A percentile compares a stretch with the other conserved stretches of the same genome.
Evolutionary conservation across 2,797 vertebrate species (phyloP).

Genomic region (Pseudopleuronectes americanus): DNA sequence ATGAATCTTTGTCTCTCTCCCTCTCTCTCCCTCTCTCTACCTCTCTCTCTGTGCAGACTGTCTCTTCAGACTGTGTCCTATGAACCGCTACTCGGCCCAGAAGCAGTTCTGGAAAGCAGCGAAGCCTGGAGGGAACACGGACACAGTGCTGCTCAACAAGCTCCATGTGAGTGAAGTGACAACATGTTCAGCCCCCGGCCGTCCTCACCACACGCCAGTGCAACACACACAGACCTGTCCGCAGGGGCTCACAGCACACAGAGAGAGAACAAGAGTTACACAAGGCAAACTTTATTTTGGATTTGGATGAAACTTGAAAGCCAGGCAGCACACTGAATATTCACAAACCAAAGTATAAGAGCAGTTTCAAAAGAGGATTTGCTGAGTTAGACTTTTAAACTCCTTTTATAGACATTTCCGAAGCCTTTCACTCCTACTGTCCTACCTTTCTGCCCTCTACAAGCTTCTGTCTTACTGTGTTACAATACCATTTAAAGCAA

Average conservation of each 20-base stretch:
- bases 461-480: conserved; percentile 39
- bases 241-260: neutral
- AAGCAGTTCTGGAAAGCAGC: conserved; percentile 99
- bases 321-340: neutral
- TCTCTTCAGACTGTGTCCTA: conserved; percentile 97
- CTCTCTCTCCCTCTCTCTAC: neutral
- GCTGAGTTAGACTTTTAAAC: conserved; percentile 18
- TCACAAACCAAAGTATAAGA: conserved; percentile 6
- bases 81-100: conserved; percentile 99
- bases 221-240: conserved; percentile 21
- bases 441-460: conserved; percentile 58
- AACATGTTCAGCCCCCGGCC: conserved; percentile 8
- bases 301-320: neutral
- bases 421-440: conserved; percentile 46
- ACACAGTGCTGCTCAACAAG: conserved; percentile 95
- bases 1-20: neutral
- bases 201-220: conserved; percentile 5
- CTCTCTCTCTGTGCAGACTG: conserved; percentile 85
- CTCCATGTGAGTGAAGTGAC: conserved; percentile 88
- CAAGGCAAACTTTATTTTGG: neutral
- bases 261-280: neutral
- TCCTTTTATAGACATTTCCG: conserved; percentile 73
- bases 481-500: conserved; percentile 77
- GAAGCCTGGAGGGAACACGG: conserved; percentile 96
- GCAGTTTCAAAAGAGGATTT: conserved; percentile 25